Evolutionary conservation across 2,888 invertebrate genomes (phyloP).

Genomic region (Phengaris alcon): DNA sequence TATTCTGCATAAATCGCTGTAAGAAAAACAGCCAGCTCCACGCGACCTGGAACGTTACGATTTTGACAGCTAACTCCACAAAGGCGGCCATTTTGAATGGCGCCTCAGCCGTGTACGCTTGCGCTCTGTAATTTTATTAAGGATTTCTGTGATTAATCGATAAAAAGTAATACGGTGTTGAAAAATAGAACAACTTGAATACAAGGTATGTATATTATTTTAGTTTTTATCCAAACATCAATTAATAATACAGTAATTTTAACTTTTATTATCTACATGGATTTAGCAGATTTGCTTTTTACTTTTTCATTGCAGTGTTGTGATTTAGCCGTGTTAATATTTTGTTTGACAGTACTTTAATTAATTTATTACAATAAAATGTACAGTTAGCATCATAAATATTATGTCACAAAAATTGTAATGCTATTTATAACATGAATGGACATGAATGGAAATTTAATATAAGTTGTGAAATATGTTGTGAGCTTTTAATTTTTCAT

Average conservation of each 20-base stretch:
- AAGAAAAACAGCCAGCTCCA: constrained; percentile 27
- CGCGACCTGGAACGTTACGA: constrained; percentile 18
- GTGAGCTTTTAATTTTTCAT: too few relatives aligned
- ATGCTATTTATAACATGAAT: too few relatives aligned
- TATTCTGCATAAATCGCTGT: constrained; percentile 24
- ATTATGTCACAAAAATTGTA: too few relatives aligned
- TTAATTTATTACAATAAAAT: constrained; percentile 23
- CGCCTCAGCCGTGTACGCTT: constrained; percentile 24
- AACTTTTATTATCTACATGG: constrained; percentile 32
- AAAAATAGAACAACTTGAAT: constrained; percentile 32
- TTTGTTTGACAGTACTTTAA: constrained; percentile 29
- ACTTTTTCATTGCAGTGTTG: constrained; percentile 31
- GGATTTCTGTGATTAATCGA: constrained; percentile 28
- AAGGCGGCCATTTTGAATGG: constrained; percentile 36
- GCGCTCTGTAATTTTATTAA: constrained; percentile 28
- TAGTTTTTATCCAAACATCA: constrained; percentile 30
- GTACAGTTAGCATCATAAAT: too few relatives aligned
- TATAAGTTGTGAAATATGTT: too few relatives aligned
- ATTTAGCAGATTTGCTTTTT: constrained; percentile 33
- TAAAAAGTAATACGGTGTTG: constrained; percentile 30
- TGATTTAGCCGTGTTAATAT: constrained; percentile 33
- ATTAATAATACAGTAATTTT: constrained; percentile 32
- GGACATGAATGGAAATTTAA: too few relatives aligned
- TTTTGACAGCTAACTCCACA: constrained; percentile 28
- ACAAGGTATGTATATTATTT: constrained; percentile 31